phyloP scores from a whole-genome alignment of 2,797 vertebrate species.

The Carcharodon carcharias region DNA sequence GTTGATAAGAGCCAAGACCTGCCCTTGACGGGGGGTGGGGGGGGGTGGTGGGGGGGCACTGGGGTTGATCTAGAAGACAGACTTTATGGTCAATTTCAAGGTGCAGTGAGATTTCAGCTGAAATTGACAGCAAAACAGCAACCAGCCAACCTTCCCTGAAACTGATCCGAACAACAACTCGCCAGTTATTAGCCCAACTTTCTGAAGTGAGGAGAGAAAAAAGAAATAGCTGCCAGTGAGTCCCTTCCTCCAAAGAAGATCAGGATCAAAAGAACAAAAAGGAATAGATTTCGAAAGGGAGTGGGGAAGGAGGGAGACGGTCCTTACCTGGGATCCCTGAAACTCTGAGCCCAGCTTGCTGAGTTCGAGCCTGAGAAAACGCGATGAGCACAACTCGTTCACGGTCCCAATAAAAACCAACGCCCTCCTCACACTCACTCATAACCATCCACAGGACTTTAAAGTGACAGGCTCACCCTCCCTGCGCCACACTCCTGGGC shows the following conservation, averaged over 20 bases:
- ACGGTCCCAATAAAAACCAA: background rate
- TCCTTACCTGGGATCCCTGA: background rate
- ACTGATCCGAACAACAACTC: background rate
- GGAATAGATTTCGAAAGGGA: background rate
- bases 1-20: background rate
- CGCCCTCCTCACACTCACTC: background rate
- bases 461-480: background rate
- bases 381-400: background rate
- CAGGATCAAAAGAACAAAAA: background rate
- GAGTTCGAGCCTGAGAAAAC: background rate
- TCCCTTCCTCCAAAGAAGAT: no score
- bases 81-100: background rate
- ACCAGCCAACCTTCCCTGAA: no score
- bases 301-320: background rate
- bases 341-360: background rate
- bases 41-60: no score
- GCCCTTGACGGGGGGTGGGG: background rate
- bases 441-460: background rate
- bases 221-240: no score
- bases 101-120: no score
- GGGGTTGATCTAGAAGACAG: background rate
- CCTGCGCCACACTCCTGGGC: no score
- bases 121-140: no score
- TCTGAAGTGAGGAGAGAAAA: no score
- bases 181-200: no score